A percentile compares a stretch with the other conserved stretches of the same genome.
phyloP scores from a whole-genome alignment of 1,140 invertebrate species.

The Calephelis virginiensis region DNA sequence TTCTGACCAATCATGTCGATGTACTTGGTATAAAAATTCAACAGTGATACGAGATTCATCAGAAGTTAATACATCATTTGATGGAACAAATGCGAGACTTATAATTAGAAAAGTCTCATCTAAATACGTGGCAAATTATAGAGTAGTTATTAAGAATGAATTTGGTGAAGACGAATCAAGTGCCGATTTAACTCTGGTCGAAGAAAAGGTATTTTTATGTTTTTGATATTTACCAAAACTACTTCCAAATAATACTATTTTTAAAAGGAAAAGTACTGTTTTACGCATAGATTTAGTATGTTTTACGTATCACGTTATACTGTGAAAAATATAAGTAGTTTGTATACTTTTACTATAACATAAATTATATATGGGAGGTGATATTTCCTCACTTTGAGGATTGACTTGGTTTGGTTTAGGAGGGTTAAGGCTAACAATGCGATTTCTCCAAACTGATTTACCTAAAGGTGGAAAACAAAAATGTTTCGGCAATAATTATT shows the following conservation, averaged over 20 bases:
- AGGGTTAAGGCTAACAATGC: too few relatives aligned
- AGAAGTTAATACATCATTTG: slow-evolving; percentile 85
- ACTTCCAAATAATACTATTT: slow-evolving; percentile 19
- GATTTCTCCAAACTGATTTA: too few relatives aligned
- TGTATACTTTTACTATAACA: slow-evolving; percentile 1
- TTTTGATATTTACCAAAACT: too few relatives aligned
- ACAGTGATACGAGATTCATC: slow-evolving; percentile 85
- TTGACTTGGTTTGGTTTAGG: too few relatives aligned
- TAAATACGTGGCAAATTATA: slow-evolving; percentile 87
- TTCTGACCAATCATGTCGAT: slow-evolving; percentile 86
- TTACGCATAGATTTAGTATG: neutral
- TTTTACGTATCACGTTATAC: neutral
- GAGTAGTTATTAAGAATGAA: slow-evolving; percentile 89
- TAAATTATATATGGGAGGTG: too few relatives aligned
- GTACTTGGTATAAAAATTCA: slow-evolving; percentile 92
- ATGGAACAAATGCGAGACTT: slow-evolving; percentile 88
- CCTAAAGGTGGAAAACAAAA: too few relatives aligned
- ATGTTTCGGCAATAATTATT: too few relatives aligned
- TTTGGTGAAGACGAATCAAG: slow-evolving; percentile 89
- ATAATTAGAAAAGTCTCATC: slow-evolving; percentile 84
- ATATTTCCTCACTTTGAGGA: too few relatives aligned
- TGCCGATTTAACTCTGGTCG: slow-evolving; percentile 86
- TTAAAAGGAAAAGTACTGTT: neutral
- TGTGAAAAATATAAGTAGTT: slow-evolving; percentile 25
- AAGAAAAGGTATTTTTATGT: slow-evolving; percentile 67